A percentile compares a stretch with the other conserved stretches of the same genome.
phyloP scores from a whole-genome alignment of 2,888 invertebrate species.

The Sinhomidia bicolor region DNA sequence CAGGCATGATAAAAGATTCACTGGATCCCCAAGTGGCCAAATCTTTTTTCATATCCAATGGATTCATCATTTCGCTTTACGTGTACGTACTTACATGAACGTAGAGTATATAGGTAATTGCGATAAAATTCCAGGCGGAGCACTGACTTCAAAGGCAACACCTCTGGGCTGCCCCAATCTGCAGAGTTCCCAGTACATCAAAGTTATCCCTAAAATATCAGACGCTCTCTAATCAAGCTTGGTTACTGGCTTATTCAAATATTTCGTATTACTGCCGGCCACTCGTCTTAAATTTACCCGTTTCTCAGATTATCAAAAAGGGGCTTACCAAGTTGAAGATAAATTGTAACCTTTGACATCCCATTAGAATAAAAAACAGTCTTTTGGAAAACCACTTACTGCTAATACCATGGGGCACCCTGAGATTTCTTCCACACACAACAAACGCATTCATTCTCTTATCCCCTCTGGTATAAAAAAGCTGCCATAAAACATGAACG shows the following conservation, averaged over 20 bases:
- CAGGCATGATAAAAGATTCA: too few species aligned
- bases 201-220: not conserved
- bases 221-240: slow-evolving; percentile 47
- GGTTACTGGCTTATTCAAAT: slow-evolving; percentile 66
- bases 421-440: not conserved
- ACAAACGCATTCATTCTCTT: not conserved
- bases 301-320: slow-evolving; percentile 43
- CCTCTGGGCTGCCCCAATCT: slow-evolving; percentile 54
- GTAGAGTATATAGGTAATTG: not conserved
- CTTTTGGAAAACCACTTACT: not conserved
- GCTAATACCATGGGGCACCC: not conserved
- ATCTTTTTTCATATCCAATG: too few species aligned
- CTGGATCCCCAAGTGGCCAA: too few species aligned
- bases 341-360: slow-evolving; percentile 3
- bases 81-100: too few species aligned
- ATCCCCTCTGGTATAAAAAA: not conserved
- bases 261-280: slow-evolving; percentile 49
- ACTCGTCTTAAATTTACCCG: slow-evolving; percentile 55
- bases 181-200: slow-evolving; percentile 32
- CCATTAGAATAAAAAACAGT: not conserved
- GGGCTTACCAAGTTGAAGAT: not conserved
- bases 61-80: too few species aligned
- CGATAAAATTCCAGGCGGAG: slow-evolving; percentile 59
- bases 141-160: slow-evolving; percentile 29
- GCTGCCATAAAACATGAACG: slow-evolving; percentile 40